Evolutionary conservation across 1,140 invertebrate species (phyloP).

Genomic region (Steinernema feltiae): DNA sequence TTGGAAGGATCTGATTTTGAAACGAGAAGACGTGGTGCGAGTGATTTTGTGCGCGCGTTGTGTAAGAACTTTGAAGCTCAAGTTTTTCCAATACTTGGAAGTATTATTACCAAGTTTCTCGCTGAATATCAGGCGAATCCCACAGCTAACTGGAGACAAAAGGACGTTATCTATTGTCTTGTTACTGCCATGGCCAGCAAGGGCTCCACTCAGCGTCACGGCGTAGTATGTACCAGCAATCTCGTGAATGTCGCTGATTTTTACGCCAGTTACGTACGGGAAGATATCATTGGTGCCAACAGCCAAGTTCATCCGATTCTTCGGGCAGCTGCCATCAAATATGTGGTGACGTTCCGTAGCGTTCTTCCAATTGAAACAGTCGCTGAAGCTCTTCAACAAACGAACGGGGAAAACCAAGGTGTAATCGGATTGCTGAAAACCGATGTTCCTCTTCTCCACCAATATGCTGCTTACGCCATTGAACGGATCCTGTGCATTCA

Average conservation of each 20-base stretch:
- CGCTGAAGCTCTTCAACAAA: neutral
- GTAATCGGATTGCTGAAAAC: neutral
- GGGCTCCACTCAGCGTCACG: neutral
- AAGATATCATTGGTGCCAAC: neutral
- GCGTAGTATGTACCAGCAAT: neutral
- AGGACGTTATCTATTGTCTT: neutral
- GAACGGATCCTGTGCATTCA: neutral
- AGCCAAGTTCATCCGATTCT: neutral
- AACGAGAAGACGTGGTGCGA: neutral
- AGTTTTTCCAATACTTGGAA: neutral
- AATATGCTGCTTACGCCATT: neutral
- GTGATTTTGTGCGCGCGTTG: neutral
- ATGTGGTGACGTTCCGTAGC: neutral
- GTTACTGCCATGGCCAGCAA: slow-evolving; percentile 6
- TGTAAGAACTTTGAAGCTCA: slow-evolving; percentile 1
- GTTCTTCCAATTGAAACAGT: neutral
- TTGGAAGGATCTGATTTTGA: slow-evolving; percentile 9
- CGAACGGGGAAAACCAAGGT: neutral
- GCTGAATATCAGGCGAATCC: neutral
- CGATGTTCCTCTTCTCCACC: neutral
- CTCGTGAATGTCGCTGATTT: neutral
- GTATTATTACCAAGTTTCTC: neutral
- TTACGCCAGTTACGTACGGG: neutral
- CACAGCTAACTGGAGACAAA: neutral
- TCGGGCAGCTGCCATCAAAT: neutral